Percentiles rank a stretch among this genome's conserved stretches.
Evolutionary conservation across 2,113 vertebrate species (phyloP).

Genomic region (Scomber japonicus): DNA sequence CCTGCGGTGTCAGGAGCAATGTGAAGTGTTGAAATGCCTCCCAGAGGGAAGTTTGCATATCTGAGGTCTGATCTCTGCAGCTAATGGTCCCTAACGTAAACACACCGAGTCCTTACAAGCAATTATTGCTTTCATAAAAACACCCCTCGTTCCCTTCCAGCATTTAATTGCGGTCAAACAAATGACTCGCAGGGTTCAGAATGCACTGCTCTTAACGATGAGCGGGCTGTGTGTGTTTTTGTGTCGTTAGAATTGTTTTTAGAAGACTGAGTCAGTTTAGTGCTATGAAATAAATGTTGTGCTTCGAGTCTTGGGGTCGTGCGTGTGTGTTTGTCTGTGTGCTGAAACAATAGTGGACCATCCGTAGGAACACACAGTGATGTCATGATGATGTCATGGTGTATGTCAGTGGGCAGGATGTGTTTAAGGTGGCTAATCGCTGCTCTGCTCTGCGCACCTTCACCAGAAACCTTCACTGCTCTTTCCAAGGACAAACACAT

Average conservation of each 20-base stretch:
- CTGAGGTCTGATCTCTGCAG: conserved; percentile 84
- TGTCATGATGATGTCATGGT: conserved; percentile 72
- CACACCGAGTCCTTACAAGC: conserved; percentile 84
- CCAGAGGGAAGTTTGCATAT: conserved; percentile 84
- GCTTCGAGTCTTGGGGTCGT: neutral
- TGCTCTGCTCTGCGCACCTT: conserved; percentile 57
- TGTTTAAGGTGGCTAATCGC: conserved; percentile 71
- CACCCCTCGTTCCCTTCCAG: conserved; percentile 79
- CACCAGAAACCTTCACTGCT: conserved; percentile 48
- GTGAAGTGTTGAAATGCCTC: conserved; percentile 81
- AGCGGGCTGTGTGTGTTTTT: conserved; percentile 61
- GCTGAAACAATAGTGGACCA: conserved; percentile 58
- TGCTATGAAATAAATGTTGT: neutral
- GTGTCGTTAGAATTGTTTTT: conserved; percentile 63
- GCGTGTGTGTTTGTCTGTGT: conserved; percentile 3
- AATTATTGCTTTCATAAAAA: conserved; percentile 87
- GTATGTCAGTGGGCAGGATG: conserved; percentile 67
- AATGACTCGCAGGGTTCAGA: conserved; percentile 82
- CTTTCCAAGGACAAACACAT: conserved; percentile 63
- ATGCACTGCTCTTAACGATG: conserved; percentile 68
- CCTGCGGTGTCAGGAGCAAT: conserved; percentile 58
- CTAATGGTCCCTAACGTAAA: conserved; percentile 86
- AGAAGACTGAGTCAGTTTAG: conserved; percentile 44
- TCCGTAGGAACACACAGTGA: conserved; percentile 56
- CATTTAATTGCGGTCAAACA: conserved; percentile 85